phyloP scores from a whole-genome alignment of 2,888 invertebrate genomes.

The Platerodrilus igneus region DNA sequence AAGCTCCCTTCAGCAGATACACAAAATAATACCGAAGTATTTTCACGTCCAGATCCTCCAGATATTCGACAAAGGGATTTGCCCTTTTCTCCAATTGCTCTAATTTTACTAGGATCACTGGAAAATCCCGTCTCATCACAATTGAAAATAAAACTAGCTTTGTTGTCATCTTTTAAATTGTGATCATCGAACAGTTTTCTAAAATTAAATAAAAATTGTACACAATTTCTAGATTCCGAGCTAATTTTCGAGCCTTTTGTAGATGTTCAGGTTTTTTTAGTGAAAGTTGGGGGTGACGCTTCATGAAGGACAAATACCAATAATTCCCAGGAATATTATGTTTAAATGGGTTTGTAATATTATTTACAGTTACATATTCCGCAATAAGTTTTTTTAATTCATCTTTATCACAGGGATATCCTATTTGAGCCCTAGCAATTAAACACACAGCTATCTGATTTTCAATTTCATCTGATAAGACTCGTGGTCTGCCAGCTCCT shows the following conservation, averaged over 20 bases:
- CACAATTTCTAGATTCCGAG: too few relatives aligned
- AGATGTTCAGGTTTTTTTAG: constrained; percentile 24
- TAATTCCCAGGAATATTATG: constrained; percentile 25
- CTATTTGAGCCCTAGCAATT: not conserved
- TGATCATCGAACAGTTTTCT: too few relatives aligned
- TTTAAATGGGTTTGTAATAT: constrained; percentile 16
- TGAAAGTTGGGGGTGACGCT: constrained; percentile 16
- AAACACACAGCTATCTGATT: not conserved
- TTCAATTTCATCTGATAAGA: constrained; percentile 1
- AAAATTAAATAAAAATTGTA: too few relatives aligned
- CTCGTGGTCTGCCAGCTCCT: constrained; percentile 1
- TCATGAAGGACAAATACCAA: constrained; percentile 14
- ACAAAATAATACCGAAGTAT: too few relatives aligned
- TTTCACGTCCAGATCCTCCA: too few relatives aligned
- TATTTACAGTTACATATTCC: constrained; percentile 2
- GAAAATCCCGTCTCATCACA: too few relatives aligned
- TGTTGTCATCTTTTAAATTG: too few relatives aligned
- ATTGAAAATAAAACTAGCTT: too few relatives aligned
- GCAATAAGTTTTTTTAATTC: not conserved
- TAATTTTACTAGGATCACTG: too few relatives aligned
- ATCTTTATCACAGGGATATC: constrained; percentile 11
- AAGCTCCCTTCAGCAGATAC: too few relatives aligned
- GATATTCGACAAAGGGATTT: too few relatives aligned
- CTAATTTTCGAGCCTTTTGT: constrained; percentile 8
- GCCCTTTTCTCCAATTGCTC: too few relatives aligned